Evolutionary conservation across 2,797 vertebrate species (phyloP), one percentile per base, ranked within the genome.

Genomic region (Melanotaenia parkinsoni): DNA sequence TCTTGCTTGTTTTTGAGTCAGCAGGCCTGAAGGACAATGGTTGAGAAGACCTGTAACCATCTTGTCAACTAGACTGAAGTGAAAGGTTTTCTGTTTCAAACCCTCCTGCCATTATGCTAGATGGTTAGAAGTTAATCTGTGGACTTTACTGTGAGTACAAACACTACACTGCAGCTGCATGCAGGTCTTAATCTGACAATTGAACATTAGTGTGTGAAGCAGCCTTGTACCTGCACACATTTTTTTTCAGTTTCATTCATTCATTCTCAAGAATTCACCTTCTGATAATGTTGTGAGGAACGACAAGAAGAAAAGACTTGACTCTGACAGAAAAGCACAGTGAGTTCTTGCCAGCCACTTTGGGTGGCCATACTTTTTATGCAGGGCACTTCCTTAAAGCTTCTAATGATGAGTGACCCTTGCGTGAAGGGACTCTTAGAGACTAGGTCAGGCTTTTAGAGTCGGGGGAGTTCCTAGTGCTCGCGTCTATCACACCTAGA

Each of bases 391-490:
- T 95, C 93, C 90, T 93, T 93, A 89, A 86, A 86, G 89, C 91
- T 84, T 94, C 92, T 94, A 95, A 92, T 94, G 95, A 95, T 91
- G 87, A 94, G 93, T 95, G 95, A 96, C 96, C 88, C 90, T 88
- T 70, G 86, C 91, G 85, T 93, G 90, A 94, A 94, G 92, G 88
- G 84, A 94, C 80, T 94, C 91, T 94, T 92, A 95, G 92, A 89
- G 87, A 86, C 88, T 86, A 90, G 93, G 92, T 94, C 93, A 94
- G 79, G 84, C 92, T 93, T 94, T 94, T 90, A 80, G 76, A 89
- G 86, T 58, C 58, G 82, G 79, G 75, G 87, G 89, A 93, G 92
- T 93, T 95, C 94, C 93, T 95, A 86, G 88, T 93, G 93, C 91
- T 89, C 78, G 76, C 60, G 94, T 88, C 89, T 81, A 94, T 94